Evolutionary conservation across 2,113 vertebrate genomes (phyloP).

Genomic region (Cheirogaleus medius): DNA sequence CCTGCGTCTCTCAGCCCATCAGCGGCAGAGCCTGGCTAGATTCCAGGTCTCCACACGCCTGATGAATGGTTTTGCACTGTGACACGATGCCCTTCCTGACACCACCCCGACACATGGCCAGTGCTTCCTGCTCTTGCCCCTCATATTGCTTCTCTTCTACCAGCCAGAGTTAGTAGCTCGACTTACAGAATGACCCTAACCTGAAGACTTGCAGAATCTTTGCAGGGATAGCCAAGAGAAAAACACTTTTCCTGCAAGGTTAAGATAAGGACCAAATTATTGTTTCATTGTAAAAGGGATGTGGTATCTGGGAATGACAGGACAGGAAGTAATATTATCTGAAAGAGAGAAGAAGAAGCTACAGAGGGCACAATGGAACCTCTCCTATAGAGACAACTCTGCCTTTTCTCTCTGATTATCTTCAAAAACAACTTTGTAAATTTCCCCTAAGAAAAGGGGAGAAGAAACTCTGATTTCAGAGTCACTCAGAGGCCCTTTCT

Average conservation of each 20-base stretch:
- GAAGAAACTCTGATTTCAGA: constrained; percentile 55
- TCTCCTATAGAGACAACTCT: background rate
- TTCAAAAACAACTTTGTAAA: constrained; percentile 4
- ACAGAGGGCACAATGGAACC: background rate
- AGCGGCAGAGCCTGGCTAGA: background rate
- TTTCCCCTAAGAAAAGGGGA: constrained; percentile 1
- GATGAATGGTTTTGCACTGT: background rate
- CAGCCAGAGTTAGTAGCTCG: background rate
- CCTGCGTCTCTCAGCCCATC: fast-evolving
- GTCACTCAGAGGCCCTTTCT: constrained; percentile 20
- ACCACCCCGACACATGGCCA: background rate
- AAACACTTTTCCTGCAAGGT: background rate
- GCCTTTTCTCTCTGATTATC: background rate
- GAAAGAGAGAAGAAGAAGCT: background rate
- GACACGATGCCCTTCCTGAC: background rate
- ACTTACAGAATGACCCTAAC: background rate
- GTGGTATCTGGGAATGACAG: background rate
- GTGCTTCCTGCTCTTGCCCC: background rate
- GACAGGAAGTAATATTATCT: background rate
- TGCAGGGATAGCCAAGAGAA: background rate
- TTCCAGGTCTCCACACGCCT: background rate
- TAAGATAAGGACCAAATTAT: background rate
- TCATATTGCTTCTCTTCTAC: background rate
- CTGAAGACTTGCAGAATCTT: background rate
- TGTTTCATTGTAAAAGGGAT: background rate